Evolutionary conservation across 1,140 invertebrate genomes (phyloP).

Genomic region (Epicauta chinensis): DNA sequence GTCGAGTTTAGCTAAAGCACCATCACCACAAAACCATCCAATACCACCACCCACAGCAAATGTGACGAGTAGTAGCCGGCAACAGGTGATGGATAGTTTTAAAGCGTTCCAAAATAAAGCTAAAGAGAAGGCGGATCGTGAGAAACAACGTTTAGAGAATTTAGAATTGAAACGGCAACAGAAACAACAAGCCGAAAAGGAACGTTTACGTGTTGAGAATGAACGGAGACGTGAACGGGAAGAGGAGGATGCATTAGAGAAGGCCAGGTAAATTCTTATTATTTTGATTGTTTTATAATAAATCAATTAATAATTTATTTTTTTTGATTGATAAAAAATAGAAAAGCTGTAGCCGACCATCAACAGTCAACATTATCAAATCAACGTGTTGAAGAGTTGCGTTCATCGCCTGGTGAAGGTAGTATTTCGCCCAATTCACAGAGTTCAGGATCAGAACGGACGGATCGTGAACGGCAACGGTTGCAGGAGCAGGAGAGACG

Average conservation of each 20-base stretch:
- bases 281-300: no score
- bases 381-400: conserved; percentile 38
- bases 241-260: conserved; percentile 72
- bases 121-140: conserved; percentile 87
- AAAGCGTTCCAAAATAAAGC: conserved; percentile 90
- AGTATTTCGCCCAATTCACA: conserved; percentile 51
- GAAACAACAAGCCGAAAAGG: conserved; percentile 78
- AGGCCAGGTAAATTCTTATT: conserved; percentile 53
- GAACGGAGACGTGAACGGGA: conserved; percentile 71
- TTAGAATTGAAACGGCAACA: conserved; percentile 69
- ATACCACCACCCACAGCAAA: neutral
- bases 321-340: conserved; percentile 29
- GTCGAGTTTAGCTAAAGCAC: conserved; percentile 81
- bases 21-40: conserved; percentile 59
- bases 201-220: conserved; percentile 69
- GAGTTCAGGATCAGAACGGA: conserved; percentile 57
- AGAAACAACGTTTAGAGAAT: conserved; percentile 76
- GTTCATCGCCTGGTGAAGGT: conserved; percentile 38
- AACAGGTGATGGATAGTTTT: conserved; percentile 62
- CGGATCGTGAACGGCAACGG: conserved; percentile 72
- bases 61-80: conserved; percentile 38
- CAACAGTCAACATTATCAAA: conserved; percentile 28
- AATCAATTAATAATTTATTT: neutral
- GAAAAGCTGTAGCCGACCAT: conserved; percentile 51
- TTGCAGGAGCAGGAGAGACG: conserved; percentile 82